Evolutionary conservation across 2,797 vertebrate species (phyloP).

Genomic region (Podargus strigoides): DNA sequence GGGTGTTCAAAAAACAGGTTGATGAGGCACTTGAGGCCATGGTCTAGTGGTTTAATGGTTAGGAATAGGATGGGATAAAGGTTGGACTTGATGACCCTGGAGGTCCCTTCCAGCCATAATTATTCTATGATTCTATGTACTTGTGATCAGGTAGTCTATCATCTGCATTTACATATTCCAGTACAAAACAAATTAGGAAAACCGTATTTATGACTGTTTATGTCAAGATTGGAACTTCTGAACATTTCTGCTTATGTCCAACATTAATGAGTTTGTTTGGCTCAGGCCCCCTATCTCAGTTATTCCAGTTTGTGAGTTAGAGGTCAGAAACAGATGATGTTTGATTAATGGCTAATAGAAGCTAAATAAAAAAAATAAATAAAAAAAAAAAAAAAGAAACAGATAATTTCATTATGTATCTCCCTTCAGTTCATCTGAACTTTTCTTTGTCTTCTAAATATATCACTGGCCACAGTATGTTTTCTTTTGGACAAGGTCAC

Average conservation of each 20-base stretch:
- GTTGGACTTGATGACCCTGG: no score
- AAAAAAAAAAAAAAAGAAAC: no score
- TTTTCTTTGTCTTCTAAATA: not conserved
- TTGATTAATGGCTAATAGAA: not conserved
- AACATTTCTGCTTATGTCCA: not conserved
- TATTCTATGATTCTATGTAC: no score
- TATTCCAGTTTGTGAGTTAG: not conserved
- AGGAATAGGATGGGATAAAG: no score
- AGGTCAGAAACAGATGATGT: not conserved
- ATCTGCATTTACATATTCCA: not conserved
- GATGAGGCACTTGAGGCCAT: no score
- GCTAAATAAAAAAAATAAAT: not conserved
- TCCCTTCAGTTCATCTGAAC: not conserved
- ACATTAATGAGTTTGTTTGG: not conserved
- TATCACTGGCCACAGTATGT: not conserved
- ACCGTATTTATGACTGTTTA: not conserved
- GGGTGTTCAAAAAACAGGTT: no score
- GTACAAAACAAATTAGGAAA: not conserved
- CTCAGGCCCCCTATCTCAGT: not conserved
- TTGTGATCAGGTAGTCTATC: not conserved
- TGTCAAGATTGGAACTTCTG: not conserved
- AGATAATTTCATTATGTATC: not conserved
- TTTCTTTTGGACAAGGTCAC: not conserved
- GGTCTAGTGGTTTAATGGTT: no score
- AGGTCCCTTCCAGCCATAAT: no score